Evolutionary conservation across 2,797 vertebrate genomes (phyloP).

Genomic region (Gymnopithys bicolor): DNA sequence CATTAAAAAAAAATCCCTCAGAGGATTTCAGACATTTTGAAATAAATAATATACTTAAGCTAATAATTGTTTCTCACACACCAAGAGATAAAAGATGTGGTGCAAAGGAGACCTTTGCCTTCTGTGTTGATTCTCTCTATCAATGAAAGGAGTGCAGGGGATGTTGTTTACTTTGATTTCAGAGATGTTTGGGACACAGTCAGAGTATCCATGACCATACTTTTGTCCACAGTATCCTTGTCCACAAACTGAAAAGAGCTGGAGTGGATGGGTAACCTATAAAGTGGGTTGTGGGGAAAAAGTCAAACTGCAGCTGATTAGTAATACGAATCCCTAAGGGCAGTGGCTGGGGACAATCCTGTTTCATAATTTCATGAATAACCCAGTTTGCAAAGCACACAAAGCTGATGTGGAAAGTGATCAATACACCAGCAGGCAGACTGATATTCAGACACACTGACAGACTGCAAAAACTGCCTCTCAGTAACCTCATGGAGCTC

Average conservation of each 20-base stretch:
- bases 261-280: neutral
- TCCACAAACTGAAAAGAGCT: neutral
- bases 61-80: neutral
- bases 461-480: neutral
- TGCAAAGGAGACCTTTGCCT: neutral
- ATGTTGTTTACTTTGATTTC: neutral
- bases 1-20: neutral
- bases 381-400: neutral
- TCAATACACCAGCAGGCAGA: neutral
- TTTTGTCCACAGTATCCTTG: neutral
- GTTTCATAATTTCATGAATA: neutral
- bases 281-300: neutral
- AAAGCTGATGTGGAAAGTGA: neutral
- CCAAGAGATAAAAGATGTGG: neutral
- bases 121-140: neutral
- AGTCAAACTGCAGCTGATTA: neutral
- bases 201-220: neutral
- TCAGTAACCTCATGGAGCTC: neutral
- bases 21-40: neutral
- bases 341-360: neutral
- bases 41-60: neutral
- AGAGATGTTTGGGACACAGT: neutral
- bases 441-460: neutral
- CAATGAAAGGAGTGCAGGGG: neutral
- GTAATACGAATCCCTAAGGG: neutral